Percentiles rank a stretch among this genome's conserved stretches.
Conservation (phyloP, 1,140 invertebrate species). For the Diachasma alloeum region DNA sequence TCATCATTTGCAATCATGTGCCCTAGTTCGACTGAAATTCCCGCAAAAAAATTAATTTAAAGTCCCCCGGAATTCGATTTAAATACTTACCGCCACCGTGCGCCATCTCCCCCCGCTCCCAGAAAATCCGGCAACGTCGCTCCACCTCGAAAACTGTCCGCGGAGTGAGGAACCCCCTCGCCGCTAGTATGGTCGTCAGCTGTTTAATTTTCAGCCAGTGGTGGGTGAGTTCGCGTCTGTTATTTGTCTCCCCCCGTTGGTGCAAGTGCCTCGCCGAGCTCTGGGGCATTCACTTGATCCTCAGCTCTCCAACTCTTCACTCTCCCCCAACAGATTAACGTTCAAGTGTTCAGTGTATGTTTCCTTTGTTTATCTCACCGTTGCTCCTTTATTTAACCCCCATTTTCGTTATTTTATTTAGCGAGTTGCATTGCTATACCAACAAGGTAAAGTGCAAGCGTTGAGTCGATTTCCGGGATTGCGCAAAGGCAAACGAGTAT, state of each 20-base stretch:
- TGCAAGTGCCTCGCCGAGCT: neutral
- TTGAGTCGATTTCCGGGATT: slow-evolving; percentile 27
- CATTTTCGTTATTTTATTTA: neutral
- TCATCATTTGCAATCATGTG: too few species aligned
- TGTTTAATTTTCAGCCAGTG: slow-evolving; percentile 12
- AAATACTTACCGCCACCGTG: too few species aligned
- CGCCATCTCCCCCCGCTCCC: too few species aligned
- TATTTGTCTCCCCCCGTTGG: neutral
- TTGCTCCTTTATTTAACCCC: neutral
- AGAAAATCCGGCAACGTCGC: too few species aligned
- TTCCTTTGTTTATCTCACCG: neutral
- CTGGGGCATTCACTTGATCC: neutral
- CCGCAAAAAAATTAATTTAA: too few species aligned
- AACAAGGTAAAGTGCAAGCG: neutral
- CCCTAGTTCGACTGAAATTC: too few species aligned
- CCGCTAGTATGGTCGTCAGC: neutral
- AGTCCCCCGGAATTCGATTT: too few species aligned
- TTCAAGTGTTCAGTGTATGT: neutral
- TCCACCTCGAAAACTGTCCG: too few species aligned
- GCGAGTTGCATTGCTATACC: neutral
- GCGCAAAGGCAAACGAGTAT: slow-evolving; percentile 15
- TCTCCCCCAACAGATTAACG: neutral
- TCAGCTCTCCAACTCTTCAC: neutral
- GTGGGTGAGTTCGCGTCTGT: neutral
- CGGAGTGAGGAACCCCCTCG: too few species aligned